Evolutionary conservation across 1,140 invertebrate genomes (phyloP), one percentile per base, ranked within the genome.

Genomic region (Nylanderia fulva): DNA sequence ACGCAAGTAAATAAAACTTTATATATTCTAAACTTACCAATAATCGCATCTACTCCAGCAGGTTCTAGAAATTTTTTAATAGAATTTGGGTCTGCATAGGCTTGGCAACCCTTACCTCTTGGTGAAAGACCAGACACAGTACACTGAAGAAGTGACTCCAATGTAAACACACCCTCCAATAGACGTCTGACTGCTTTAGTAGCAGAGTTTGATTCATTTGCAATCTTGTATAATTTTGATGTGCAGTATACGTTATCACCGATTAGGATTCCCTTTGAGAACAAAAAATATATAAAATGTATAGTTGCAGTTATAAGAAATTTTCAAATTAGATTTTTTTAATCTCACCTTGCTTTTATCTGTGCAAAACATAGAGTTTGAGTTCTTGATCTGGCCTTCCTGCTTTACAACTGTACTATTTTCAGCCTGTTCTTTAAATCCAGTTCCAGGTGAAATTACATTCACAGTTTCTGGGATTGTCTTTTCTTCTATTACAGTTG

Each of bases 111-210:
- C 52, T 56, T 56, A 2, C n/a, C 7, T 56, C 52, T 56, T 56
- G 52, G 52, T 24, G 7, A n/a, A 56, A 56, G 52, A 56, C 52
- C 52, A 56, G 52, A 56, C 52, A 56, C 21, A 56, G 52, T 56
- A 56, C 52, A 56, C n/a, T 21, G 52, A 56, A 56, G 52, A 56
- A 56, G 21, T 0, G 52, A 56, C 7, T 56, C 52, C 52, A 56
- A 56, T 56, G n/a, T 56, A 56, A 56, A 56, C 48, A 52, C 48
- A n/a, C 52, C 52, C 52, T 56, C 52, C n/a, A 56, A 56, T 56
- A 56, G 52, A 56, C 52, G 7, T 56, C n/a, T 56, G 52, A 56
- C 52, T 56, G 52, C 52, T 21, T 56, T 56, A 56, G 52, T 56
- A 56, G 52, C 52, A 21, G 52, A 56, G 52, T 56, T 56, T 56